phyloP scores from a whole-genome alignment of 2,888 invertebrate genomes.

The Anoplius nigerrimus region DNA sequence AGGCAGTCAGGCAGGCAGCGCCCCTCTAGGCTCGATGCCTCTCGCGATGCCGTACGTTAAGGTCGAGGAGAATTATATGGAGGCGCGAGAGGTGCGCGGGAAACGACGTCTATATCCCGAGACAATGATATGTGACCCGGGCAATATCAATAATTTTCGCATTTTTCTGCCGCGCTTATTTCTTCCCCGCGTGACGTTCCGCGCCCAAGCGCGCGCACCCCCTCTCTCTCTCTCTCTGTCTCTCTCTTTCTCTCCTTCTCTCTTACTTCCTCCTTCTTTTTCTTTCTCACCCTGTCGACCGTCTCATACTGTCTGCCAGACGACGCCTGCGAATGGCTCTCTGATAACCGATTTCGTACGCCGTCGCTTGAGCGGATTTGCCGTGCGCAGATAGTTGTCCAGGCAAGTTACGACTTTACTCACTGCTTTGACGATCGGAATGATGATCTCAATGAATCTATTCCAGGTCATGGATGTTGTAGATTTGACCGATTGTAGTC shows the following conservation, averaged over 20 bases:
- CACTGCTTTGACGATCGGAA: too few relatives aligned
- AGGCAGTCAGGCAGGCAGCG: too few relatives aligned
- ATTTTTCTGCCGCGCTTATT: constrained; percentile 67
- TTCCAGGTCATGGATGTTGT: too few relatives aligned
- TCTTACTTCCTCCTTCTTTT: too few relatives aligned
- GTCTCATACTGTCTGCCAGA: constrained; percentile 35
- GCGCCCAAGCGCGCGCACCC: too few relatives aligned
- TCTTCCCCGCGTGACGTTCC: constrained; percentile 11
- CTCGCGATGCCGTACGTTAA: constrained; percentile 47
- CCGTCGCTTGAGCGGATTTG: too few relatives aligned
- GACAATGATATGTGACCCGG: constrained; percentile 74
- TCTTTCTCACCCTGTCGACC: not conserved
- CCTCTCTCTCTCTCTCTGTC: too few relatives aligned
- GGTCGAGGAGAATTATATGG: constrained; percentile 65
- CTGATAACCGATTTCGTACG: constrained; percentile 49
- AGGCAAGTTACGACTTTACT: too few relatives aligned
- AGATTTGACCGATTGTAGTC: too few relatives aligned
- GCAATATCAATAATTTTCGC: constrained; percentile 75
- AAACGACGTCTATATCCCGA: constrained; percentile 72
- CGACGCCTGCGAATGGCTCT: constrained; percentile 38
- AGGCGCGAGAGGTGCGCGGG: constrained; percentile 55
- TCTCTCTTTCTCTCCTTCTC: not conserved
- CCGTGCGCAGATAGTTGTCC: too few relatives aligned
- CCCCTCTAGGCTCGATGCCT: constrained; percentile 27
- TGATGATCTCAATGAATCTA: too few relatives aligned